A percentile compares a stretch with the other conserved stretches of the same genome.
Conservation (phyloP, 2,113 vertebrate species). For the Syngnathus scovelli region DNA sequence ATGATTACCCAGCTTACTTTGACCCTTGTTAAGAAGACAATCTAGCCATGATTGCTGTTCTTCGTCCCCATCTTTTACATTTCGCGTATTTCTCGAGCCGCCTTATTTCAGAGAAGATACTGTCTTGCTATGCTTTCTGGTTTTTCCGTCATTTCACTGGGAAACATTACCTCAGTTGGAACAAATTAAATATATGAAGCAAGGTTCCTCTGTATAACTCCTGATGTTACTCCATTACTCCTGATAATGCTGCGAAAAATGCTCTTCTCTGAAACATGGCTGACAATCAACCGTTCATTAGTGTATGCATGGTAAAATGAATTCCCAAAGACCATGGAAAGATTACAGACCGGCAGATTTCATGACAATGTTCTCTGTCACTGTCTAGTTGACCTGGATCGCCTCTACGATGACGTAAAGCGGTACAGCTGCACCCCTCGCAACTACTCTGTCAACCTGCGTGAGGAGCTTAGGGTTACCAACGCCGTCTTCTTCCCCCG, state of each 20-base stretch:
- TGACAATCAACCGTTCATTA: not conserved
- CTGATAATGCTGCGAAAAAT: not conserved
- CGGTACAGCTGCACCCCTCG: slow-evolving; percentile 95
- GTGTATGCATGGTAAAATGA: not conserved
- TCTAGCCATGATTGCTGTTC: slow-evolving; percentile 13
- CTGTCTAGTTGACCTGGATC: slow-evolving; percentile 86
- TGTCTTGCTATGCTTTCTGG: too few relatives aligned
- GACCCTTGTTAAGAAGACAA: slow-evolving; percentile 11
- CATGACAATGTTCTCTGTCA: not conserved
- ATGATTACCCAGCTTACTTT: slow-evolving; percentile 27
- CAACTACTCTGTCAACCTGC: slow-evolving; percentile 88
- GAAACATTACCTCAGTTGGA: not conserved
- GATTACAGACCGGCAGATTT: not conserved
- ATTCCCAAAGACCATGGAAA: not conserved
- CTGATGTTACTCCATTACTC: not conserved
- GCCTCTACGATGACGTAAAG: slow-evolving; percentile 87
- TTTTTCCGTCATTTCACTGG: not conserved
- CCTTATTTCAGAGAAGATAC: not conserved
- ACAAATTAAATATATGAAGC: not conserved
- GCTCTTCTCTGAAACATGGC: not conserved
- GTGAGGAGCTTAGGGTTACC: slow-evolving; percentile 85
- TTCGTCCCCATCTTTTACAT: not conserved
- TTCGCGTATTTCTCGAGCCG: not conserved
- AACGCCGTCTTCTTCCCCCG: slow-evolving; percentile 90
- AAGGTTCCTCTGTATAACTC: not conserved